Base-by-base conservation (phyloP, 64 coral and sea anemone species). In the Montipora capricornis region DNA sequence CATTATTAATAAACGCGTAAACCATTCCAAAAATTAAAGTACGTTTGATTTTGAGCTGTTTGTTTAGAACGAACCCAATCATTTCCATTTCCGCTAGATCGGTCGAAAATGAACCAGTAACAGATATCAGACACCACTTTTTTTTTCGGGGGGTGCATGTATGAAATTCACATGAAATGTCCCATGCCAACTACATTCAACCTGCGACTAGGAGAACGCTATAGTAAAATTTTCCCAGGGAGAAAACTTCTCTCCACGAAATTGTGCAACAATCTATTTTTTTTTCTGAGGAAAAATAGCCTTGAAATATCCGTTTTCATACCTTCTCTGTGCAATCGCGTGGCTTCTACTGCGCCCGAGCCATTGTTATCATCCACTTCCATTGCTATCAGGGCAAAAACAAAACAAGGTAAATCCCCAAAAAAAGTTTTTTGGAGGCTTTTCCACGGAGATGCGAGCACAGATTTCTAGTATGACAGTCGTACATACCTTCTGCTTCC, bases 321-420 rank as follows among this genome's bases (percentile, higher is more conserved):
- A 99, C 97, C 97, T 92, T 96, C 89, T 84, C 55, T 67, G 17
- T 90, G 84, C 67, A 99, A 92, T 94, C 92, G 84, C 84, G 97
- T 96, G 92, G 97, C 97, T 94, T 99, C 95, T 80, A 84, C 82
- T 12, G 70, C 48, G 76, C 92, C 83, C 29, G 94, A 93, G 78
- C 77, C 88, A 99, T 96, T 99, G 97, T 99, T 99, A 94, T 99
- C 95, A 67, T 96, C 97, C 95, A 96, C 97, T 92, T 96, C 96
- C 93, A 98, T 94, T 82, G 95, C 95, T 97, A 91, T 82, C 79
- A 73, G 82, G 62, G 37, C 80, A 96, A 99, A 89, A 90, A 94
- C 88, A 92, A 99, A 80, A 96, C 47, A 94, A 29, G 85, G 74
- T 99, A 94, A 92, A 84, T 80, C 77, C 47, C 68, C 68, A 77